Percentiles rank a stretch among this genome's conserved stretches.
phyloP scores from a whole-genome alignment of 2,113 vertebrate species.

The Vulpes vulpes region DNA sequence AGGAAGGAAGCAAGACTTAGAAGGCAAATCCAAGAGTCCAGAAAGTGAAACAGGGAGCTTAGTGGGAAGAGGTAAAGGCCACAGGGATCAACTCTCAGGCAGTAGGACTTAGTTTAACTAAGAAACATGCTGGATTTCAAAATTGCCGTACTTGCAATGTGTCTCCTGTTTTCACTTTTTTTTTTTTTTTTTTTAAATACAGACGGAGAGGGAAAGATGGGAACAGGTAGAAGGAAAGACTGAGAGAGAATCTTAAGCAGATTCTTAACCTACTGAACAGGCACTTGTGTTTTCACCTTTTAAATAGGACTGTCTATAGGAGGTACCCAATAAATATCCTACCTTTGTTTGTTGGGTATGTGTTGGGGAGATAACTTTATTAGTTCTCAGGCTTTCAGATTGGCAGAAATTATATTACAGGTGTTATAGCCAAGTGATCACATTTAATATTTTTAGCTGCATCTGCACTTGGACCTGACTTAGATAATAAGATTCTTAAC shows the following conservation, averaged over 20 bases:
- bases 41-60: not conserved
- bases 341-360: not conserved
- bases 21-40: not conserved
- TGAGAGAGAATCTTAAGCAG: not conserved
- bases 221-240: not conserved
- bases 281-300: not conserved
- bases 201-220: not conserved
- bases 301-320: not conserved
- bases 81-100: not conserved
- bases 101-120: not conserved
- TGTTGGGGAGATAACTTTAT: not conserved
- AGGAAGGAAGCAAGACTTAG: not conserved
- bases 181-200: not conserved
- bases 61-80: not conserved
- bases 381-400: not conserved
- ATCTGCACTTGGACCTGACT: not conserved
- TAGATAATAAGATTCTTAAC: constrained; percentile 12
- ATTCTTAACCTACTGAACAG: not conserved
- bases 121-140: not conserved
- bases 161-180: not conserved
- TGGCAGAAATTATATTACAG: not conserved
- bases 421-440: not conserved
- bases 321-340: not conserved
- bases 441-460: not conserved
- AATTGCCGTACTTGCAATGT: not conserved